phyloP scores from a whole-genome alignment of 1,140 invertebrate genomes.

The Neodiprion pinetum region DNA sequence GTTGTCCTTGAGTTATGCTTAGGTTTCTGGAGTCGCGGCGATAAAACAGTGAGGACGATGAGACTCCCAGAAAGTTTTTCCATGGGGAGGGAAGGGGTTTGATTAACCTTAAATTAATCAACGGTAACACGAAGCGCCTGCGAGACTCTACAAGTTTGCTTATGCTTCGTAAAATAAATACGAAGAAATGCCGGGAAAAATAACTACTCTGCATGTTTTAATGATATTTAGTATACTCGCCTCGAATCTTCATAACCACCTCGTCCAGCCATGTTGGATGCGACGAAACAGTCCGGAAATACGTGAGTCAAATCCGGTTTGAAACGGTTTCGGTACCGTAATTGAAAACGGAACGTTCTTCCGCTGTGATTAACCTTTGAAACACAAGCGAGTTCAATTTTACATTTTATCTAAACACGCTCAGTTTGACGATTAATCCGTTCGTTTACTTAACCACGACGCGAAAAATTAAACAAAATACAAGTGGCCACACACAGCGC shows the following conservation, averaged over 20 bases:
- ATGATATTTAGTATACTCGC: constrained; percentile 47
- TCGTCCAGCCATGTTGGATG: constrained; percentile 63
- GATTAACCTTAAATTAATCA: background rate
- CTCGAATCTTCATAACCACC: constrained; percentile 60
- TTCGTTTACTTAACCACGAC: background rate
- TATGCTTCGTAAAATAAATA: too few relatives aligned
- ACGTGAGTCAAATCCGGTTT: constrained; percentile 4
- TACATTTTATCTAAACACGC: background rate
- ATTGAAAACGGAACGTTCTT: background rate
- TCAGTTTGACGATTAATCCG: too few relatives aligned
- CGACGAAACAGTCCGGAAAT: constrained; percentile 52
- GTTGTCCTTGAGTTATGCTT: too few relatives aligned
- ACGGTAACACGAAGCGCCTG: background rate
- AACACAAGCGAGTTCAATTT: background rate
- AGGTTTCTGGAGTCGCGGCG: too few relatives aligned
- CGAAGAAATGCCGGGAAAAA: background rate
- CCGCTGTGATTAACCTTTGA: background rate
- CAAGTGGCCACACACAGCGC: background rate
- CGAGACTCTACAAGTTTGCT: too few relatives aligned
- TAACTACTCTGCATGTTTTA: background rate
- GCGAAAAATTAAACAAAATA: constrained; percentile 21
- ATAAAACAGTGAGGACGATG: too few relatives aligned
- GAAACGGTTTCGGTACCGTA: constrained; percentile 10
- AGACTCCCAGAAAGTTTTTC: too few relatives aligned
- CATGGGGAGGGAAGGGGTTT: too few relatives aligned